A percentile compares a stretch with the other conserved stretches of the same genome.
These are phyloP conservation scores for Colostygia pectinataria DNA, from an alignment of 2,888 invertebrate genomes.

Conservation along the genomic window DNA sequence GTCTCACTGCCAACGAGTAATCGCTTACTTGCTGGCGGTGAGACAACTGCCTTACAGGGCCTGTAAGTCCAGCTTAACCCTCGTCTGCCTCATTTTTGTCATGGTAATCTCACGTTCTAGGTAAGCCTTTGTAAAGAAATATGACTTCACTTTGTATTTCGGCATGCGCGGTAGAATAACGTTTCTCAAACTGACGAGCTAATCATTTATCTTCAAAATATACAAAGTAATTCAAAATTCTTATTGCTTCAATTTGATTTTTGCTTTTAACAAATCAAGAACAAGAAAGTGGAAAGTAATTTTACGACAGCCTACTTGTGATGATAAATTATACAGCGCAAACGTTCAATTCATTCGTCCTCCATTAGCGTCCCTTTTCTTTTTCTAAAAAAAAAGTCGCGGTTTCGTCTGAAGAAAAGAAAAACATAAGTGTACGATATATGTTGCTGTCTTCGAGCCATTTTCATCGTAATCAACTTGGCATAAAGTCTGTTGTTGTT, in stretches of 20 bases:
- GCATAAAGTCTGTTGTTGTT: not conserved
- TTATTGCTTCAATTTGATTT: not conserved
- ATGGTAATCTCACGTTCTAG: slow-evolving; percentile 10
- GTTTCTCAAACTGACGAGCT: not conserved
- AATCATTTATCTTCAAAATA: not conserved
- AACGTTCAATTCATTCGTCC: slow-evolving; percentile 9
- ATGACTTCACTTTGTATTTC: slow-evolving; percentile 4
- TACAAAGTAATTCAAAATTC: not conserved
- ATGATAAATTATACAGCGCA: slow-evolving; percentile 15
- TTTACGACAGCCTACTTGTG: not conserved
- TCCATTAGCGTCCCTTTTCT: not conserved
- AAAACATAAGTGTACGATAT: not conserved
- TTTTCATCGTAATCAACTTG: not conserved
- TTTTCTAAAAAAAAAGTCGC: slow-evolving; percentile 3
- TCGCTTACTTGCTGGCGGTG: too few relatives aligned
- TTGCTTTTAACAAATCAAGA: not conserved
- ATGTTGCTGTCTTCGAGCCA: not conserved
- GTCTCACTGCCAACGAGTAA: too few relatives aligned
- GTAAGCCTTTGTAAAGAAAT: slow-evolving; percentile 1
- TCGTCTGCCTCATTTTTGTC: slow-evolving; percentile 11
- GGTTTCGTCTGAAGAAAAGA: not conserved
- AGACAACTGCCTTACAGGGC: too few relatives aligned
- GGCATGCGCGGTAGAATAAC: not conserved
- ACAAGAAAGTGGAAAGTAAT: not conserved
- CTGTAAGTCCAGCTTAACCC: slow-evolving; percentile 8